A percentile compares a stretch with the other conserved stretches of the same genome.
Evolutionary conservation across 2,797 vertebrate genomes (phyloP).

Genomic region (Carduelis carduelis): DNA sequence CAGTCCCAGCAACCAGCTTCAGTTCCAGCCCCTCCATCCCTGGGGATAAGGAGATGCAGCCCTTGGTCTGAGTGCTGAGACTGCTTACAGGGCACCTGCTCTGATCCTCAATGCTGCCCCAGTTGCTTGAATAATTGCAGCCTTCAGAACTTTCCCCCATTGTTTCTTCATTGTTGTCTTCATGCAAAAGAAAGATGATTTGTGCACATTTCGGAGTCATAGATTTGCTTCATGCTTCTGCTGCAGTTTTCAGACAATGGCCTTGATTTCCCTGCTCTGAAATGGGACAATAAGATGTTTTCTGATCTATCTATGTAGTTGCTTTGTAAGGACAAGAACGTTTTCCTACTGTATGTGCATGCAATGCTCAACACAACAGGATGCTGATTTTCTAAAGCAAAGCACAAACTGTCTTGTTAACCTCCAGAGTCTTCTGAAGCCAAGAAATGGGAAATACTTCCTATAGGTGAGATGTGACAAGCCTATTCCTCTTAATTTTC

Average conservation of each 20-base stretch:
- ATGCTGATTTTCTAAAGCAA: conserved; percentile 7
- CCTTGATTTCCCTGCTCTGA: conserved; percentile 35
- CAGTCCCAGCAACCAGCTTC: neutral
- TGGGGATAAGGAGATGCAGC: neutral
- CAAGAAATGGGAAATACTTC: neutral
- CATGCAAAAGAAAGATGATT: neutral
- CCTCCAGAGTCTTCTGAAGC: neutral
- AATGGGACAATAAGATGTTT: conserved; percentile 20
- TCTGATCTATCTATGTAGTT: neutral
- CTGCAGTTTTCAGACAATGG: conserved; percentile 47
- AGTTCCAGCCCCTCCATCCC: neutral
- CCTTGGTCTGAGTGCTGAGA: neutral
- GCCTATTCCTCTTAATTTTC: neutral
- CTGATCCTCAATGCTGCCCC: neutral
- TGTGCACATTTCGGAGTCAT: neutral
- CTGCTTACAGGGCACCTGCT: neutral
- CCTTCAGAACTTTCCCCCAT: neutral
- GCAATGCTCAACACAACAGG: neutral
- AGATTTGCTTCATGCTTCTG: neutral
- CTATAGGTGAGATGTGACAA: neutral
- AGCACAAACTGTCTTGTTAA: neutral
- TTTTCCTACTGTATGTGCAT: neutral
- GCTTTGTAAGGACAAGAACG: neutral
- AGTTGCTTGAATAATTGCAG: neutral
- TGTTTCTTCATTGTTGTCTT: neutral